Evolutionary conservation across 2,797 vertebrate species (phyloP).

Genomic region (Parauchenoglanis ngamensis): DNA sequence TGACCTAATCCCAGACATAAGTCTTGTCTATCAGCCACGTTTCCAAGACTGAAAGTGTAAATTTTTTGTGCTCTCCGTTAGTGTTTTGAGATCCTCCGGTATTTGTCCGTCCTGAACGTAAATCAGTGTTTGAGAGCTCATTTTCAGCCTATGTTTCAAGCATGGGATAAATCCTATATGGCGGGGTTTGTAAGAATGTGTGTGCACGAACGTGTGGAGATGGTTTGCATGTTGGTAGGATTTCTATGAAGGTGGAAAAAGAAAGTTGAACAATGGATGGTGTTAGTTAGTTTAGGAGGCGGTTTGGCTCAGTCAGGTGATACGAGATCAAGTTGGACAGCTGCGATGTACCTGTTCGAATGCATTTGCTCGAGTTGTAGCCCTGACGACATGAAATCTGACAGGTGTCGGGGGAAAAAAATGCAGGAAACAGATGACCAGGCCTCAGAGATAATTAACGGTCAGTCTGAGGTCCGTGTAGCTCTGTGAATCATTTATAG

Average conservation of each 20-base stretch:
- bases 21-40: neutral
- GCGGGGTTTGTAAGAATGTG: neutral
- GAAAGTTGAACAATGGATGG: conserved; percentile 58
- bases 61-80: neutral
- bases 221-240: conserved; percentile 63
- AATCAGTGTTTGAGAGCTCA: neutral
- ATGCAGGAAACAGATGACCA: conserved; percentile 20
- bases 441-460: conserved; percentile 34
- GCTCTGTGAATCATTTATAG: neutral
- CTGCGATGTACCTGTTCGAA: conserved; percentile 24
- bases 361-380: neutral
- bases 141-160: conserved; percentile 1
- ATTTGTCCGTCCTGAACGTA: neutral
- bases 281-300: conserved; percentile 42
- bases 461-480: conserved; percentile 16
- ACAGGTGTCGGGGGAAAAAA: conserved; percentile 5
- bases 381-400: conserved; percentile 3
- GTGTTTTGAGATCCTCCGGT: neutral
- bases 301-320: conserved; percentile 41
- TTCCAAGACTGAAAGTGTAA: neutral
- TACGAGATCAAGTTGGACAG: conserved; percentile 25
- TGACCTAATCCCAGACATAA: neutral
- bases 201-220: conserved; percentile 59
- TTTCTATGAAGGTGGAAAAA: conserved; percentile 48
- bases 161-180: neutral